phyloP scores from a whole-genome alignment of 1,140 invertebrate species.

The Solen grandis region DNA sequence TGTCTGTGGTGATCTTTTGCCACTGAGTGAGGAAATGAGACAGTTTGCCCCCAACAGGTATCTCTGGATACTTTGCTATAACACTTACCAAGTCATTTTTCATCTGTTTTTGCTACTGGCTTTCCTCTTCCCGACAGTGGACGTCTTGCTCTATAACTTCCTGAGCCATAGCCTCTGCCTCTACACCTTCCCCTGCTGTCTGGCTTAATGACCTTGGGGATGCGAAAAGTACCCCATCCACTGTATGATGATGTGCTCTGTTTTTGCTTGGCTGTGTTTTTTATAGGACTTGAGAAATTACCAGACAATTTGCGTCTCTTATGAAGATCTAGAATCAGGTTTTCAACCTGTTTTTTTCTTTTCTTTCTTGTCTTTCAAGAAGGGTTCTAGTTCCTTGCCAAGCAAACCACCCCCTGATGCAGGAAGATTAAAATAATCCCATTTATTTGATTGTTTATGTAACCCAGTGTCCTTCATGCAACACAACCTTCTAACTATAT shows the following conservation, averaged over 20 bases:
- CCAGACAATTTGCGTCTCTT: too few relatives aligned
- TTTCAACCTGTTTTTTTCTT: neutral
- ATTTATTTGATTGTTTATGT: neutral
- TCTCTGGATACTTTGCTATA: slow-evolving; percentile 11
- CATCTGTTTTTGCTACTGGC: slow-evolving; percentile 13
- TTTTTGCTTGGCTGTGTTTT: too few relatives aligned
- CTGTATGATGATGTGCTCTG: too few relatives aligned
- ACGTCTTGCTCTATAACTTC: too few relatives aligned
- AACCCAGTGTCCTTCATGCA: neutral
- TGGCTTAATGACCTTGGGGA: too few relatives aligned
- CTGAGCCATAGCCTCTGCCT: too few relatives aligned
- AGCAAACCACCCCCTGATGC: neutral
- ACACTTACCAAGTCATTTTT: slow-evolving; percentile 31
- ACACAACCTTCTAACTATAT: neutral
- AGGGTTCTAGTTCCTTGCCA: neutral
- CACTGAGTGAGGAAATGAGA: slow-evolving; percentile 22
- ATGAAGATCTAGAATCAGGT: neutral
- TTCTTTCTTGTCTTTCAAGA: neutral
- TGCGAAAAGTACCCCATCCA: too few relatives aligned
- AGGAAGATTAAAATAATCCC: neutral
- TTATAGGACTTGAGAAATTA: too few relatives aligned
- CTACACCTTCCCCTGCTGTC: too few relatives aligned
- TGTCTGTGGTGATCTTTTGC: too few relatives aligned
- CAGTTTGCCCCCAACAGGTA: slow-evolving; percentile 28
- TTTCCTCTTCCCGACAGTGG: too few relatives aligned